Evolutionary conservation across 2,888 invertebrate genomes (phyloP).

Genomic region (Julus scanicus): DNA sequence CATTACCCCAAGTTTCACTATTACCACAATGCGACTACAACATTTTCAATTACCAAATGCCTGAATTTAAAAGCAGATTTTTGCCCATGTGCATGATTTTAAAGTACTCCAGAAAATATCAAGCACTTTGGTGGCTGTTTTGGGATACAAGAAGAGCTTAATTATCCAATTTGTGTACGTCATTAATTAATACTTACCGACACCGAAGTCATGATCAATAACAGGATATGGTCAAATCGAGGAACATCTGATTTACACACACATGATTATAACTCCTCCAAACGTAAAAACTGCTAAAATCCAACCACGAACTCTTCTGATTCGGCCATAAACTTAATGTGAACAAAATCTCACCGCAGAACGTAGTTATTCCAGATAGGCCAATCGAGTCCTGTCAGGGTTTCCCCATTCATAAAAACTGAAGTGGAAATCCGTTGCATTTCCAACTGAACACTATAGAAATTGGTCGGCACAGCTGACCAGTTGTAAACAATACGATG

Average conservation of each 20-base stretch:
- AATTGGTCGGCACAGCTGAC: slow-evolving; percentile 10
- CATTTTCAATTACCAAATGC: too few species aligned
- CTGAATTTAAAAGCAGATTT: too few species aligned
- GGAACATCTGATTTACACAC: too few species aligned
- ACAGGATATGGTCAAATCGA: too few species aligned
- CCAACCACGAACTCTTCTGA: not conserved
- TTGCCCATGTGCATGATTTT: too few species aligned
- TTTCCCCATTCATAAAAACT: not conserved
- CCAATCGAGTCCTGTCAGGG: not conserved
- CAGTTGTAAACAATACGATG: slow-evolving; percentile 12
- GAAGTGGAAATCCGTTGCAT: slow-evolving; percentile 38
- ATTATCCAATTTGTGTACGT: not conserved
- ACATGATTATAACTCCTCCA: not conserved
- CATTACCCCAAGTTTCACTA: too few species aligned
- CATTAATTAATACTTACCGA: not conserved
- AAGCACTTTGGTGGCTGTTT: too few species aligned
- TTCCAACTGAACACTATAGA: not conserved
- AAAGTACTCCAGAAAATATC: too few species aligned
- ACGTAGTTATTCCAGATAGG: not conserved
- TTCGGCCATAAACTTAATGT: not conserved
- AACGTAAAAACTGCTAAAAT: not conserved
- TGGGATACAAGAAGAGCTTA: not conserved
- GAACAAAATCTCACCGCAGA: not conserved
- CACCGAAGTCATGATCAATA: not conserved
- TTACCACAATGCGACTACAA: too few species aligned